Percentiles rank a stretch among this genome's conserved stretches.
These are phyloP conservation scores for Gobio occitaniae DNA, from an alignment of 2,797 vertebrate genomes.

Conservation along the genomic window DNA sequence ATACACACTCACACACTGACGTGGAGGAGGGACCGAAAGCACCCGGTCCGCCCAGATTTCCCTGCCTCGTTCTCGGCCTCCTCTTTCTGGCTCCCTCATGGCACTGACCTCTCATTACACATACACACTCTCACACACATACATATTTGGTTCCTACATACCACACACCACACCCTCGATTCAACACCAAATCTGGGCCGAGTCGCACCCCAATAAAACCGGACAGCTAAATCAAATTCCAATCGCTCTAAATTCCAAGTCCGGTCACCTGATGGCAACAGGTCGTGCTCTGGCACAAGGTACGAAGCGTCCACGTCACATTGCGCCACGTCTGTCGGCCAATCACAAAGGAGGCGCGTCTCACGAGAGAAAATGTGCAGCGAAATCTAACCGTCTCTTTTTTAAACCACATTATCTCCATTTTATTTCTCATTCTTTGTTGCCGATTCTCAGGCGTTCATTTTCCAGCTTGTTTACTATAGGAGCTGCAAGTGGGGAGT, in stretches of 20 bases:
- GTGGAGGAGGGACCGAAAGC: constrained; percentile 57
- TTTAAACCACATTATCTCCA: background rate
- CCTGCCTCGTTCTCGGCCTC: constrained; percentile 50
- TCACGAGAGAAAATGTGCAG: constrained; percentile 31
- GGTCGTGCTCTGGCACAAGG: constrained; percentile 76
- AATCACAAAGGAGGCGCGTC: constrained; percentile 80
- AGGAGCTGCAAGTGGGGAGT: constrained; percentile 77
- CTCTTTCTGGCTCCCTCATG: constrained; percentile 48
- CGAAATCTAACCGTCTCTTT: constrained; percentile 16
- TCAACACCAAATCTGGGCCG: constrained; percentile 48
- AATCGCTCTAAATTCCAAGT: constrained; percentile 1
- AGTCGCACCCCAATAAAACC: constrained; percentile 13
- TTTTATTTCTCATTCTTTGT: background rate
- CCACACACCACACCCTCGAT: constrained; percentile 57
- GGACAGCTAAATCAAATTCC: constrained; percentile 41
- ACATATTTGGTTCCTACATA: constrained; percentile 31
- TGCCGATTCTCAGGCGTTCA: constrained; percentile 57
- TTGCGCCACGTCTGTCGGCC: constrained; percentile 91
- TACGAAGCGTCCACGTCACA: constrained; percentile 89
- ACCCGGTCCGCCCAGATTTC: constrained; percentile 44
- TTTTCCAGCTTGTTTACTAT: constrained; percentile 74
- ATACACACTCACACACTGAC: constrained; percentile 61
- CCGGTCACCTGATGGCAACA: constrained; percentile 62
- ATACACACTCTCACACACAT: constrained; percentile 37
- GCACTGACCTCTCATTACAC: constrained; percentile 44